Evolutionary conservation across 2,113 vertebrate species (phyloP).

Genomic region (Anseranas semipalmata): DNA sequence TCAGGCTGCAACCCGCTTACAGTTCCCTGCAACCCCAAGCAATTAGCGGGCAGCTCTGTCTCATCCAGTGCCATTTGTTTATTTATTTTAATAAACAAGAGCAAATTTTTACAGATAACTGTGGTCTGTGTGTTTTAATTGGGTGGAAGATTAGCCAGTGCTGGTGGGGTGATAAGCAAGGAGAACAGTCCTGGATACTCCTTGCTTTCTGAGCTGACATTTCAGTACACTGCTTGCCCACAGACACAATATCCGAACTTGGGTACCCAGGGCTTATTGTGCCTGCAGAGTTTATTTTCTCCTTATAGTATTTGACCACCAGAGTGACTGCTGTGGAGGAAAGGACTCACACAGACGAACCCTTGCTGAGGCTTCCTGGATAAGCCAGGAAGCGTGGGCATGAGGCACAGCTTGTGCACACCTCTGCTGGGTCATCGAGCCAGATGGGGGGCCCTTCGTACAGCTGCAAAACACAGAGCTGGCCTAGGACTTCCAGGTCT

Average conservation of each 20-base stretch:
- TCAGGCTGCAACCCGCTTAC: not conserved
- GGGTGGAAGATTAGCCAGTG: not conserved
- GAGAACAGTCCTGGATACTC: not conserved
- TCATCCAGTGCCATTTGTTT: not conserved
- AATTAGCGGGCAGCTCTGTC: not conserved
- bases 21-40: not conserved
- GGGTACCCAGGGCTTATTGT: not conserved
- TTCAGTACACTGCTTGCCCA: not conserved
- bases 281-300: not conserved
- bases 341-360: not conserved
- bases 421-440: not conserved
- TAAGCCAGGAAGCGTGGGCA: accelerated
- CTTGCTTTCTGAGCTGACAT: not conserved
- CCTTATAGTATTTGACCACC: not conserved
- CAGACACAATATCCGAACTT: not conserved
- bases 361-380: not conserved
- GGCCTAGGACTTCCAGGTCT: not conserved
- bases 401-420: accelerated
- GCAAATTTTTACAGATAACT: not conserved
- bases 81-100: not conserved
- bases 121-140: not conserved
- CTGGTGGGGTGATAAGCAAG: not conserved
- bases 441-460: not conserved
- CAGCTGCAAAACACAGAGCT: not conserved
- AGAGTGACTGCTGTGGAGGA: not conserved